Evolutionary conservation across 2,113 vertebrate genomes (phyloP).

Genomic region (Osmerus eperlanus): DNA sequence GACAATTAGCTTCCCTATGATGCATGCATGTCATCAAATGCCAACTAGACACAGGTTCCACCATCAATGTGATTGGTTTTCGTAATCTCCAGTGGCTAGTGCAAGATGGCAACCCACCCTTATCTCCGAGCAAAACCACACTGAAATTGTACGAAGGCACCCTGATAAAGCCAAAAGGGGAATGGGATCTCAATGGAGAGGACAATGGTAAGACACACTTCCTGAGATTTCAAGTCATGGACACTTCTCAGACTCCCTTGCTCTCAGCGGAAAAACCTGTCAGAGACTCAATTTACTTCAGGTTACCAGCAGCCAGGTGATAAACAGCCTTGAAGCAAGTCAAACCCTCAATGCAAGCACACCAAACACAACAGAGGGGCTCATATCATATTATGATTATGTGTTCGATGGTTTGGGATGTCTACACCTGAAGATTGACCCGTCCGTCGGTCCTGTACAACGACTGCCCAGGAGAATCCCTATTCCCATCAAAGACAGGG

Average conservation of each 20-base stretch:
- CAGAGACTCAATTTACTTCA: conserved; percentile 5
- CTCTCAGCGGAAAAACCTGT: conserved; percentile 24
- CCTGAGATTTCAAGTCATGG: conserved; percentile 13
- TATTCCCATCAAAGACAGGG: conserved; percentile 8
- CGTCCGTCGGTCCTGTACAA: conserved; percentile 3
- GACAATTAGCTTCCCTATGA: no score
- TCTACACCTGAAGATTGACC: conserved; percentile 14
- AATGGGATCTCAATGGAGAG: background rate
- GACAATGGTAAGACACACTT: background rate
- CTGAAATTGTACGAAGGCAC: no score
- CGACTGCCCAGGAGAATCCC: background rate
- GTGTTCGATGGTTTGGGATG: background rate
- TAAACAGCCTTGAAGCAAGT: background rate
- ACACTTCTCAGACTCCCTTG: conserved; percentile 5
- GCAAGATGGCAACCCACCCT: no score
- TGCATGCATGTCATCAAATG: no score
- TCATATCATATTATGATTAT: no score
- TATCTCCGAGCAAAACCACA: no score
- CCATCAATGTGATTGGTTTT: no score
- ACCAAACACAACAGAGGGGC: conserved; percentile 1
- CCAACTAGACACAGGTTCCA: no score
- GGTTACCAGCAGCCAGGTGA: background rate
- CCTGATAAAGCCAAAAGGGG: background rate
- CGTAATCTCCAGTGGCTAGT: no score
- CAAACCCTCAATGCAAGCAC: background rate